Evolutionary conservation across 2,888 invertebrate species (phyloP).

Genomic region (Leptopilina myrica): DNA sequence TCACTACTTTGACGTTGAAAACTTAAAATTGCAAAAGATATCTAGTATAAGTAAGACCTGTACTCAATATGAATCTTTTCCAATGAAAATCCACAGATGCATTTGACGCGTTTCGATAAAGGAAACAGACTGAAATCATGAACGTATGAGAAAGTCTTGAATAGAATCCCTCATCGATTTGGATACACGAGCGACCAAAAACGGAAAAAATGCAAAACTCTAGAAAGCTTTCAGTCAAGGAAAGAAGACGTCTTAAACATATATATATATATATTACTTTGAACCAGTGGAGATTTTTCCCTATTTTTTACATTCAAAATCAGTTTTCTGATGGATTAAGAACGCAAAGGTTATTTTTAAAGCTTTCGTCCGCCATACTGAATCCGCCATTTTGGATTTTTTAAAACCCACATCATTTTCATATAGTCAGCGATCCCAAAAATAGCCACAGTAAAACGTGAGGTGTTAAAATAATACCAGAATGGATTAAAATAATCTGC

Average conservation of each 20-base stretch:
- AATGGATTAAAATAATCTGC: no score
- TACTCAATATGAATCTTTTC: conserved; percentile 12
- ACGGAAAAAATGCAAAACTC: conserved; percentile 4
- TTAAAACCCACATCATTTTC: no score
- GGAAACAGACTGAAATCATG: conserved; percentile 35
- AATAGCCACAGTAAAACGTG: no score
- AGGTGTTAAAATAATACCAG: no score
- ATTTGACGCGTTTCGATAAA: conserved; percentile 35
- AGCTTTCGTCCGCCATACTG: no score
- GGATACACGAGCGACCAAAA: conserved; percentile 20
- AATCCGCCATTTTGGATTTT: no score
- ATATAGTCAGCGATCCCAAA: no score
- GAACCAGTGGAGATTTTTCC: background rate
- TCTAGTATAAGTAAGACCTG: background rate
- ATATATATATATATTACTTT: background rate
- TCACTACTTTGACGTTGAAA: background rate
- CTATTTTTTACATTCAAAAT: background rate
- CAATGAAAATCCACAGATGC: conserved; percentile 27
- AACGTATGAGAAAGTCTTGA: conserved; percentile 23
- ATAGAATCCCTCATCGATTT: conserved; percentile 21
- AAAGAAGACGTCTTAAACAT: conserved; percentile 8
- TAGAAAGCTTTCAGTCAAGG: conserved; percentile 16
- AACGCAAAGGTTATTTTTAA: no score
- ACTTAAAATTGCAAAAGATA: conserved; percentile 13
- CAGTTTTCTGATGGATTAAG: background rate